Evolutionary conservation across 2,888 invertebrate genomes (phyloP), one percentile per base, ranked within the genome.

Genomic region (Ornithoptera alexandrae): DNA sequence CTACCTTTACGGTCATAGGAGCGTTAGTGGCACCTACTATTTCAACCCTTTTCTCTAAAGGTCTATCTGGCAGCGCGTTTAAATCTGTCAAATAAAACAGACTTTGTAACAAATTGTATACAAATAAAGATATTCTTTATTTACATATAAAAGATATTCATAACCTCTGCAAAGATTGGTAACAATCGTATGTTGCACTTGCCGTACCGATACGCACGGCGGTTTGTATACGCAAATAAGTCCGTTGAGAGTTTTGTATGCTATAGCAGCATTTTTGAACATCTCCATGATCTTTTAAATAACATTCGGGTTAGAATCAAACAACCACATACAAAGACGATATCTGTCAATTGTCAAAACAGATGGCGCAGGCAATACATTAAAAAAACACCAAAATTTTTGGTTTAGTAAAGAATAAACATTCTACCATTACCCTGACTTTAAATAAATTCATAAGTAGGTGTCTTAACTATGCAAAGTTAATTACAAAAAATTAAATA

Each of bases 151-250:
- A 24, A 67, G 30, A 30, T 30, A 3, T 62, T 70, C 73, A 83
- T 90, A 90, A 96, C 97, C 96, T 93, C 92, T 89, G 79, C 95
- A 95, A 70, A 97, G 81, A 81, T 96, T 95, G 57, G 89, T 82
- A 72, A 94, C 85, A 61, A 97, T 85, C 3, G 93, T 94, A 64
- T 92, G 87, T 77, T 94, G 93, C 0, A 96, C 88, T 78, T 90
- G 91, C 24, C 80, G 80, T 0, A 94, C 85, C 59, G 93, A 86
- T 53, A 95, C 88, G 66, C 94, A 94, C 0, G 95, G 83, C 18
- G 97, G 97, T 85, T 98, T 98, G 77, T 96, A 97, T 18, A 97
- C 89, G 84, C 96, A 96, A 72, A 97, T 89, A 10, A 97, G 80
- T 39, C 97, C 97, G 85, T 95, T 96, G 66, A 98, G 82, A 42